Percentiles rank a stretch among this genome's conserved stretches.
Conservation (phyloP, 2,888 invertebrate species). For the Bombyx huttoni region DNA sequence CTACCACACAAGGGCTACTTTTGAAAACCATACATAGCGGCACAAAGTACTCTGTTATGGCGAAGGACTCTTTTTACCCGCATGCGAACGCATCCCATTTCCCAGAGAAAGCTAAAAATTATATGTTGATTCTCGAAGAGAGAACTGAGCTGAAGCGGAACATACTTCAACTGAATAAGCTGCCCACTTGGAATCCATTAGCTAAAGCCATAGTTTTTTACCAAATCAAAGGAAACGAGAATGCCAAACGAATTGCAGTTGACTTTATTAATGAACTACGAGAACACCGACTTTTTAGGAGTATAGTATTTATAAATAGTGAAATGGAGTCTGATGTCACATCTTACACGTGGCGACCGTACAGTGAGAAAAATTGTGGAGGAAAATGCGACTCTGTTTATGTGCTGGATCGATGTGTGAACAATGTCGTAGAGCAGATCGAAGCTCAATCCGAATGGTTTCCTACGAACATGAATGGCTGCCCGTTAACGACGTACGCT, state of each 20-base stretch:
- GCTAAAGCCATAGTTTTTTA: slow-evolving; percentile 63
- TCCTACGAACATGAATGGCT: slow-evolving; percentile 50
- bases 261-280: slow-evolving; percentile 53
- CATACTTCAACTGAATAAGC: slow-evolving; percentile 55
- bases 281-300: slow-evolving; percentile 45
- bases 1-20: slow-evolving; percentile 47
- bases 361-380: slow-evolving; percentile 52
- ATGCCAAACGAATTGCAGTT: slow-evolving; percentile 33
- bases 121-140: slow-evolving; percentile 65
- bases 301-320: slow-evolving; percentile 51
- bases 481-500: slow-evolving; percentile 53
- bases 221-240: slow-evolving; percentile 34
- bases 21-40: slow-evolving; percentile 58
- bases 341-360: slow-evolving; percentile 60
- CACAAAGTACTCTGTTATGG: slow-evolving; percentile 63
- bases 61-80: slow-evolving; percentile 60
- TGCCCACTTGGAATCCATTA: slow-evolving; percentile 67
- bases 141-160: slow-evolving; percentile 55
- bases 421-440: slow-evolving; percentile 32
- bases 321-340: slow-evolving; percentile 35
- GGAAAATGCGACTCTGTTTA: slow-evolving; percentile 49
- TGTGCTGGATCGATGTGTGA: slow-evolving; percentile 47
- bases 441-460: slow-evolving; percentile 42
- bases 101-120: slow-evolving; percentile 68
- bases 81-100: slow-evolving; percentile 68